A percentile compares a stretch with the other conserved stretches of the same genome.
Conservation (phyloP, 2,797 vertebrate genomes). For the Lutjanus argentimaculatus region DNA sequence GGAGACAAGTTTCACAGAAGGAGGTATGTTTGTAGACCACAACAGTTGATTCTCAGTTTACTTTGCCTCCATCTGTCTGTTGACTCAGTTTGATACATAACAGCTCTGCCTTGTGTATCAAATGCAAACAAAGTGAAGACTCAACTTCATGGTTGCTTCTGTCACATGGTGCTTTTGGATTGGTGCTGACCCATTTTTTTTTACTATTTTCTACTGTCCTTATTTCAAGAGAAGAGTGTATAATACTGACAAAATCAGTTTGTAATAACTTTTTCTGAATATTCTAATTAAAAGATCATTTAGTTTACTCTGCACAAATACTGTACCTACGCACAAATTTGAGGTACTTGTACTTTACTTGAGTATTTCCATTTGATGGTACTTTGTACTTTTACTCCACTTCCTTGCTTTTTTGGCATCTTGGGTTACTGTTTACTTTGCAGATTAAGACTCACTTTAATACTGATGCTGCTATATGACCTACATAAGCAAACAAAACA, state of each 20-base stretch:
- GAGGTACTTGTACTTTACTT: not conserved
- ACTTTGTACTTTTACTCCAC: not conserved
- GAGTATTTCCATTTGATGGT: not conserved
- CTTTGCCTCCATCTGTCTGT: not conserved
- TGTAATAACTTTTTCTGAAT: not conserved
- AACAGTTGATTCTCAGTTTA: constrained; percentile 3
- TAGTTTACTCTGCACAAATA: not conserved
- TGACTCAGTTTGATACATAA: not conserved
- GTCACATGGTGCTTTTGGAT: not conserved
- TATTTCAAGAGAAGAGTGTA: too few relatives aligned
- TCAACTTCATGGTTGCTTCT: not conserved
- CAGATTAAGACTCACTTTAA: too few relatives aligned
- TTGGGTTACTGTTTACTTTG: too few relatives aligned
- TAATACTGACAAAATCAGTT: not conserved
- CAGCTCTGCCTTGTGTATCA: not conserved
- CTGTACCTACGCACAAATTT: not conserved
- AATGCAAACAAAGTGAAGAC: not conserved
- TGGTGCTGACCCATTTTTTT: not conserved
- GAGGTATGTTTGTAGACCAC: not conserved
- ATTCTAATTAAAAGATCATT: too few relatives aligned
- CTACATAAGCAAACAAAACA: too few relatives aligned
- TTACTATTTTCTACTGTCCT: not conserved
- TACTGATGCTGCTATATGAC: too few relatives aligned
- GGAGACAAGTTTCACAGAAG: not conserved
- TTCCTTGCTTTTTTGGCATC: not conserved